Conservation (phyloP, 2,113 vertebrate genomes). For the Pterocles orientalis region DNA sequence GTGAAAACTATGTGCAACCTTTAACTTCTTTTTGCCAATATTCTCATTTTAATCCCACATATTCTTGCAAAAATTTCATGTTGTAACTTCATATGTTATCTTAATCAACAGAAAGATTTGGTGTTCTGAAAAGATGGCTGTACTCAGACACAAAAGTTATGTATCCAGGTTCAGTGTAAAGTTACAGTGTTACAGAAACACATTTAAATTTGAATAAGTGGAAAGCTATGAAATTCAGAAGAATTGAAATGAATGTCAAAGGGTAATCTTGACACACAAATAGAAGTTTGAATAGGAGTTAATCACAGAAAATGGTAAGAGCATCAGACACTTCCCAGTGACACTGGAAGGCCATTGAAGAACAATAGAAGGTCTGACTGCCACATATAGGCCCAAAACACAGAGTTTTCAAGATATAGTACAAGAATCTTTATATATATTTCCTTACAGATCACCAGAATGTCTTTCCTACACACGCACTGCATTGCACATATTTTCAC, state of each 20-base stretch:
- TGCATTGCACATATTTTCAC: not conserved
- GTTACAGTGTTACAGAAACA: not conserved
- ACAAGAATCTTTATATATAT: not conserved
- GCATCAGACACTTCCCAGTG: not conserved
- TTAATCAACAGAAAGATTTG: not conserved
- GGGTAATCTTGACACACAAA: not conserved
- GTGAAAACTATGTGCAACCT: not conserved
- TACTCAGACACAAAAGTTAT: not conserved
- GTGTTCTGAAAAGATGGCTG: not conserved
- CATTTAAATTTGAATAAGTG: not conserved
- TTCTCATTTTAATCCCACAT: not conserved
- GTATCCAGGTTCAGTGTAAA: not conserved
- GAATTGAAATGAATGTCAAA: not conserved
- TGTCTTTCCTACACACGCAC: accelerated
- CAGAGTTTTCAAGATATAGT: not conserved
- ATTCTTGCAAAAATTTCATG: not conserved
- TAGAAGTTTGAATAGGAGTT: not conserved
- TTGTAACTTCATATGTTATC: not conserved
- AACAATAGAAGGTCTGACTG: not conserved
- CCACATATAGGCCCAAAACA: not conserved
- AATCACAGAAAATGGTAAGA: not conserved
- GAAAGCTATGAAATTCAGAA: not conserved
- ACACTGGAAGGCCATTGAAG: not conserved
- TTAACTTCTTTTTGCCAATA: not conserved
- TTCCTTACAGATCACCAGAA: not conserved